Conservation (phyloP, 2,797 vertebrate genomes). For the Syngnathus rostellatus region DNA sequence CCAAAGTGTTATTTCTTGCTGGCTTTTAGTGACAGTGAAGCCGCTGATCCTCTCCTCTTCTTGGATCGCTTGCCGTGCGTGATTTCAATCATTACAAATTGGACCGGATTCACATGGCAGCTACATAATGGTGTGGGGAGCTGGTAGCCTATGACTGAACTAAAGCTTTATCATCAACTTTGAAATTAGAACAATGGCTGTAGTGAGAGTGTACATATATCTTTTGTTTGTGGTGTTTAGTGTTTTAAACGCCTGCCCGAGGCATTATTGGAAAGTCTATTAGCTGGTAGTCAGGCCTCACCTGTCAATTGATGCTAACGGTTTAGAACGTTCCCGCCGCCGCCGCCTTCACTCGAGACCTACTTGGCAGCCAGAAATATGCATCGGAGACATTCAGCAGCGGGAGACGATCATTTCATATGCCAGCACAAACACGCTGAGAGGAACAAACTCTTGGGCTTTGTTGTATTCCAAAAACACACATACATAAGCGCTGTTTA, state of each 20-base stretch:
- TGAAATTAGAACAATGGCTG: too few species aligned
- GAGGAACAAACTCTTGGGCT: constrained; percentile 16
- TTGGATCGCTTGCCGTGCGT: background rate
- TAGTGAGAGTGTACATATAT: too few species aligned
- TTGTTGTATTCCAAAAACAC: constrained; percentile 20
- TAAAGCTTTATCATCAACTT: background rate
- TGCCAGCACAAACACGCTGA: constrained; percentile 5
- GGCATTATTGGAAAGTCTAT: background rate
- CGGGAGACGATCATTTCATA: constrained; percentile 16
- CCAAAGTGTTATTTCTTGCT: too few species aligned
- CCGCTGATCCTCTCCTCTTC: background rate
- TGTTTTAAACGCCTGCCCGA: background rate
- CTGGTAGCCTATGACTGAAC: background rate
- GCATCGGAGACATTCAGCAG: constrained; percentile 21
- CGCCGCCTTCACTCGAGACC: background rate
- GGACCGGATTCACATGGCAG: background rate
- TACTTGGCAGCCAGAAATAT: constrained; percentile 28
- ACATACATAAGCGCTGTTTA: background rate
- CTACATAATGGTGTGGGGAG: background rate
- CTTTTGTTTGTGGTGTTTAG: too few species aligned
- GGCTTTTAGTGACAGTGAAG: too few species aligned
- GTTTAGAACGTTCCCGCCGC: background rate
- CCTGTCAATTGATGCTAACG: background rate
- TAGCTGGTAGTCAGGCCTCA: background rate
- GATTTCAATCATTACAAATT: background rate